These are phyloP conservation scores for Troides helena DNA, from an alignment of 2,888 invertebrate species.

Conservation along the genomic window DNA sequence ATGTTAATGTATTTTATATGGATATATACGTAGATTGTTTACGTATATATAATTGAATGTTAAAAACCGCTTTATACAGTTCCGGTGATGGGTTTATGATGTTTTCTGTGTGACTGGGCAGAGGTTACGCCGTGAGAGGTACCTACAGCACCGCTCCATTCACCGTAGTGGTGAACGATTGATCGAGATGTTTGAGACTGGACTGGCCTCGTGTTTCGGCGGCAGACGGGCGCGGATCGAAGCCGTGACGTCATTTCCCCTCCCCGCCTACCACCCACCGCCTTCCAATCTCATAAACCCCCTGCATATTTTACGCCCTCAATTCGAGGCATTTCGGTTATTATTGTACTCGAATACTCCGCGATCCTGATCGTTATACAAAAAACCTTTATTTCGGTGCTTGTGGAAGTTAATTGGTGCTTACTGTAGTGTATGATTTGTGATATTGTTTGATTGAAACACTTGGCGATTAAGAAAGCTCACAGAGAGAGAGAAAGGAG, in stretches of 20 bases:
- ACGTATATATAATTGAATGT: no score
- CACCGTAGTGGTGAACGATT: slow-evolving; percentile 45
- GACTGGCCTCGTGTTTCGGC: slow-evolving; percentile 45
- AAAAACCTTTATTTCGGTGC: slow-evolving; percentile 3
- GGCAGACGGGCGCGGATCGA: slow-evolving; percentile 66
- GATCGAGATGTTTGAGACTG: slow-evolving; percentile 57
- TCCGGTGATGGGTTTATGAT: no score
- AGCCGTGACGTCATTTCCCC: slow-evolving; percentile 62
- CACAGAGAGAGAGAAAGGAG: no score
- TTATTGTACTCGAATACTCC: slow-evolving; percentile 44
- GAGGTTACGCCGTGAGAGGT: no score
- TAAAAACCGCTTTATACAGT: no score
- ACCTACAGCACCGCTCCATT: slow-evolving; percentile 22
- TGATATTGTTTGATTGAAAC: no score
- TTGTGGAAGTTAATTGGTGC: not conserved
- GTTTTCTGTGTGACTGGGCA: no score
- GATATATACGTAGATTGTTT: no score
- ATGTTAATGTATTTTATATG: no score
- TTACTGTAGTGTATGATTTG: not conserved
- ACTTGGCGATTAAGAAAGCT: no score
- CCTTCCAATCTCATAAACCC: slow-evolving; percentile 41
- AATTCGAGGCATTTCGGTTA: slow-evolving; percentile 47
- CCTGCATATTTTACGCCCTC: slow-evolving; percentile 67
- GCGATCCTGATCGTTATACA: slow-evolving; percentile 18
- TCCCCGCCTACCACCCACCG: slow-evolving; percentile 29